phyloP scores from a whole-genome alignment of 2,113 vertebrate species.

The Danionella cerebrum region DNA sequence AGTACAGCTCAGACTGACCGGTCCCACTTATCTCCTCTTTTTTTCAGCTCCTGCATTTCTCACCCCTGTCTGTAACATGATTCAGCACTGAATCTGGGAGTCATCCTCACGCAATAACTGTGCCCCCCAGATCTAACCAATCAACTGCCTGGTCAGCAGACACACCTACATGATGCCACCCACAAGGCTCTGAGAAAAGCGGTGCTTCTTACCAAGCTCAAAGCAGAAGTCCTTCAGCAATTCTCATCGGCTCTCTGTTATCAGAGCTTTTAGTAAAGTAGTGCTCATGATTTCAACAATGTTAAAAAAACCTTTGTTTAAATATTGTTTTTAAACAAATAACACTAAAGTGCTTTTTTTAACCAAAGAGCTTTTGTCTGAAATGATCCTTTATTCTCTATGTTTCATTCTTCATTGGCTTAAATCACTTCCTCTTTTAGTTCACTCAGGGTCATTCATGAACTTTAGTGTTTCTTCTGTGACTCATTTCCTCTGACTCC shows the following conservation, averaged over 20 bases:
- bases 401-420: too few relatives aligned
- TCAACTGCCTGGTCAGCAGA: neutral
- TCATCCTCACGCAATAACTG: conserved; percentile 1
- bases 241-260: neutral
- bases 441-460: too few relatives aligned
- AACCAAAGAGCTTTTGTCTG: too few relatives aligned
- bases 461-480: too few relatives aligned
- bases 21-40: neutral
- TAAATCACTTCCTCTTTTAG: too few relatives aligned
- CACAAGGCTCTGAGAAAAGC: neutral
- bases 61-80: conserved; percentile 28
- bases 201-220: neutral
- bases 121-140: conserved; percentile 5
- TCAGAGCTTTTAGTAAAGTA: too few relatives aligned
- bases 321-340: too few relatives aligned
- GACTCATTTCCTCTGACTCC: too few relatives aligned
- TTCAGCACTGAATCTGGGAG: conserved; percentile 43
- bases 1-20: neutral
- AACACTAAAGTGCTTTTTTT: too few relatives aligned
- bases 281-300: too few relatives aligned
- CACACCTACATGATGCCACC: conserved; percentile 8
- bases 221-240: neutral
- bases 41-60: neutral
- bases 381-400: too few relatives aligned
- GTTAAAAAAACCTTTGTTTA: too few relatives aligned